Evolutionary conservation across 2,113 vertebrate species (phyloP), one percentile per base, ranked within the genome.

Genomic region (Rhineura floridana): DNA sequence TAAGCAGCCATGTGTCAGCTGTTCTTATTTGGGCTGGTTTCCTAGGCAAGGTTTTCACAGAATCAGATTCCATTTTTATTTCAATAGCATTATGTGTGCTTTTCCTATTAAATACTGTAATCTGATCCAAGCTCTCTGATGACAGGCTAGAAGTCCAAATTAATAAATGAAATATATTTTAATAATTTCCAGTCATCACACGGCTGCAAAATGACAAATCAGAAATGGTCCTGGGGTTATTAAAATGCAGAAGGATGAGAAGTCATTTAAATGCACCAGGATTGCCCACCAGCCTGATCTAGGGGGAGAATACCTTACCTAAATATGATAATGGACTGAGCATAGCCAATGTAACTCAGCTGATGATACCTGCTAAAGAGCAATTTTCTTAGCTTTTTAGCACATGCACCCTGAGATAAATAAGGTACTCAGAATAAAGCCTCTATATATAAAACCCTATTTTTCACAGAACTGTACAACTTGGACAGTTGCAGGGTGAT

Each of bases 351-450:
- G 11, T 48, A 77, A 77, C 7, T 25, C 28, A 46, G 46, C 75
- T 48, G 11, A 48, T 39, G n/a, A 80, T 36, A 59, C n/a, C 9
- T 59, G n/a, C 17, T 33, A 55, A 79, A 79, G 28, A 55, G 77
- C 13, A 79, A n/a, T n/a, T 36, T 12, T n/a, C 48, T 17, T 79
- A 36, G 55, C n/a, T 81, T 62, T 63, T 42, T 62, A 63, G 36
- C 15, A 65, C 39, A 46, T 44, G 62, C 30, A 4, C 78, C 11
- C 6, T 82, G 42, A 46, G 13, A 36, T 42, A 81, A 82, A 86
- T 42, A 13, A 88, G 81, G 62, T 1, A 67, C 76, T 65, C 92
- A 91, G 76, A 91, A 84, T 13, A 70, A 91, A 65, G 6, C 4
- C 8, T 6, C 28, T 21, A 33, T 19, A 79, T 6, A 88, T 90